These are phyloP conservation scores for Drosophila tropicalis DNA, from an alignment of 1,140 invertebrate genomes.

Conservation along the genomic window DNA sequence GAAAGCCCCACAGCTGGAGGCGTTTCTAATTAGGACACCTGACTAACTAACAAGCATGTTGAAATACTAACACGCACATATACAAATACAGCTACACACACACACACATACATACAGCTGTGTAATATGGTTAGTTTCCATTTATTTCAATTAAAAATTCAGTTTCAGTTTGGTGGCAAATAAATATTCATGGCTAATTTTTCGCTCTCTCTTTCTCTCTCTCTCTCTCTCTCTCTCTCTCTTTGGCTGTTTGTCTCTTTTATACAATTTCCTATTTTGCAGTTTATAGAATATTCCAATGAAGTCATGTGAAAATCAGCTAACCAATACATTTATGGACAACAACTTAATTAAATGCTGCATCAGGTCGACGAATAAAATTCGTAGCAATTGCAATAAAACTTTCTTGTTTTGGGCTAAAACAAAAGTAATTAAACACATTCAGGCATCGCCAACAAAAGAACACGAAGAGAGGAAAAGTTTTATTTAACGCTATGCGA, in stretches of 20 bases:
- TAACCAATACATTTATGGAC: slow-evolving; percentile 52
- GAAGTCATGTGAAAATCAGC: slow-evolving; percentile 58
- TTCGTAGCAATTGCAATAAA: slow-evolving; percentile 69
- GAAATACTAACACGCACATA: slow-evolving; percentile 18
- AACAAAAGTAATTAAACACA: slow-evolving; percentile 75
- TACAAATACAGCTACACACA: background rate
- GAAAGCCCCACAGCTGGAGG: slow-evolving; percentile 51
- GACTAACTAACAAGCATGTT: slow-evolving; percentile 27
- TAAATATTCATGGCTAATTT: slow-evolving; percentile 70
- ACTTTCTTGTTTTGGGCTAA: slow-evolving; percentile 43
- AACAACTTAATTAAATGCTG: slow-evolving; percentile 66
- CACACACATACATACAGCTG: slow-evolving; percentile 22
- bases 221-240: slow-evolving; percentile 7
- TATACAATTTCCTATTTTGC: slow-evolving; percentile 4
- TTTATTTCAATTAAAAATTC: slow-evolving; percentile 74
- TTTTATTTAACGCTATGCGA: slow-evolving; percentile 61
- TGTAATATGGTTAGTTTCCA: slow-evolving; percentile 55
- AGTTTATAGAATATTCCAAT: slow-evolving; percentile 37
- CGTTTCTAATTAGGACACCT: slow-evolving; percentile 65
- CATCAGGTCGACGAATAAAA: slow-evolving; percentile 59
- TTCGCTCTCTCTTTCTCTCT: slow-evolving; percentile 29
- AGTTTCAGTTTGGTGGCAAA: slow-evolving; percentile 33
- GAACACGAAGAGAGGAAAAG: slow-evolving; percentile 19
- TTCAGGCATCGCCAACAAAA: slow-evolving; percentile 20
- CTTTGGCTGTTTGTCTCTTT: slow-evolving; percentile 17